These are phyloP conservation scores for Zygogramma bicolorata DNA, from an alignment of 2,888 invertebrate species.

Conservation along the genomic window DNA sequence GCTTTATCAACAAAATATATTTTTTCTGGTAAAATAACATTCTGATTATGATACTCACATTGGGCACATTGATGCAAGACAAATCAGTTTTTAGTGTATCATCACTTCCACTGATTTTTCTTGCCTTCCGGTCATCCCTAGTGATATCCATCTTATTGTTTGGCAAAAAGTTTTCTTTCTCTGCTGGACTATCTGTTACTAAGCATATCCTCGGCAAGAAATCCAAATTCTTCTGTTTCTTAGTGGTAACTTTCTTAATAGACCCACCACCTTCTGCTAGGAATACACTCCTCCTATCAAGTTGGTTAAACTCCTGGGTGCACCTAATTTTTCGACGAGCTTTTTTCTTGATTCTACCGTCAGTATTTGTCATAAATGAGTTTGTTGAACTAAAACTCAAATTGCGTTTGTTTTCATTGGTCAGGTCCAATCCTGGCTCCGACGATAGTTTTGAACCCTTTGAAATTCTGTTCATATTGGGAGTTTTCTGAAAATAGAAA, in stretches of 20 bases:
- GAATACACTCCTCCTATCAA: constrained; percentile 8
- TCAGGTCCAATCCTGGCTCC: background rate
- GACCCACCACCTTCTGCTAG: background rate
- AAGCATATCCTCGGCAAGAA: background rate
- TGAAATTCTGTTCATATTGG: background rate
- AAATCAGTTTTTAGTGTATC: background rate
- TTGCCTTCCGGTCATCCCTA: background rate
- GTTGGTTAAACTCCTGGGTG: background rate
- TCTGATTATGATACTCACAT: background rate
- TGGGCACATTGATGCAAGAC: background rate
- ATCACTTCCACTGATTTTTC: background rate
- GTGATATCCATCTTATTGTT: background rate
- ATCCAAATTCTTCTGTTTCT: background rate
- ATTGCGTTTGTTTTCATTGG: background rate
- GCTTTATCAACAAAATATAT: too few species aligned
- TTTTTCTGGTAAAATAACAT: background rate
- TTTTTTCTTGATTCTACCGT: background rate
- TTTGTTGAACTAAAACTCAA: background rate
- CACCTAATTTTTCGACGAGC: constrained; percentile 15
- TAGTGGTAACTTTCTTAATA: background rate
- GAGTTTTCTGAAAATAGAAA: background rate
- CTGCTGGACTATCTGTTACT: background rate
- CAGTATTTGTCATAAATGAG: background rate
- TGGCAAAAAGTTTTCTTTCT: constrained; percentile 4
- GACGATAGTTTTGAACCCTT: background rate